phyloP scores from a whole-genome alignment of 2,797 vertebrate genomes.

The Gallinago solitaria region DNA sequence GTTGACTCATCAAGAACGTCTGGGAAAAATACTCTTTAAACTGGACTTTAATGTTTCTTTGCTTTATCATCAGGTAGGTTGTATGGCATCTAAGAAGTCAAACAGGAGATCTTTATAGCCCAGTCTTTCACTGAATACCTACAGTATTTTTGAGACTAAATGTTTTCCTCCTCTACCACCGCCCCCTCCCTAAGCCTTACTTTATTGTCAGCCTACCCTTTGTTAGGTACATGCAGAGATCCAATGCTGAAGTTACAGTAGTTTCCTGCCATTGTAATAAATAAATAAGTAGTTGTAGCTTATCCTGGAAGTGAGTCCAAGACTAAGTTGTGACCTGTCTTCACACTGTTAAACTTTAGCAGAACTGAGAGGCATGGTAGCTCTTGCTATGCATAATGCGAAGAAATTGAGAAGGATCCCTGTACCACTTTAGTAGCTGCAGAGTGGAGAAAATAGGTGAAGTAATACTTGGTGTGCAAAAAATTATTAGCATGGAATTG shows the following conservation, averaged over 20 bases:
- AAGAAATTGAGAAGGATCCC: background rate
- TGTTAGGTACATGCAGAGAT: background rate
- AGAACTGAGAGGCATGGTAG: background rate
- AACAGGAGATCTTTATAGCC: background rate
- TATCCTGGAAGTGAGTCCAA: background rate
- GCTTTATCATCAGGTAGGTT: background rate
- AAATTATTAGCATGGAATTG: background rate
- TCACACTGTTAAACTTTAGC: background rate
- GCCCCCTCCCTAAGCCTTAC: rapidly evolving
- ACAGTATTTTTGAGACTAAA: background rate
- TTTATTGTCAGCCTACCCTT: background rate
- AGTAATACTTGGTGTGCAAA: background rate
- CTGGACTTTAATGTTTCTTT: background rate
- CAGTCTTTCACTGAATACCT: background rate
- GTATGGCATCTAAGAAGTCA: background rate
- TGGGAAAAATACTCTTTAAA: background rate
- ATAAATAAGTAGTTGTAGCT: background rate
- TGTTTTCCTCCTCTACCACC: background rate
- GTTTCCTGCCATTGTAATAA: background rate
- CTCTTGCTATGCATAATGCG: background rate
- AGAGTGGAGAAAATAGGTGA: too few species aligned
- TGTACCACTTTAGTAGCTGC: background rate
- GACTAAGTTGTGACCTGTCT: background rate
- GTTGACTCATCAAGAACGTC: background rate
- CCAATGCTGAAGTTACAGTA: background rate